Conservation (phyloP, 2,113 vertebrate species). For the Spea bombifrons region DNA sequence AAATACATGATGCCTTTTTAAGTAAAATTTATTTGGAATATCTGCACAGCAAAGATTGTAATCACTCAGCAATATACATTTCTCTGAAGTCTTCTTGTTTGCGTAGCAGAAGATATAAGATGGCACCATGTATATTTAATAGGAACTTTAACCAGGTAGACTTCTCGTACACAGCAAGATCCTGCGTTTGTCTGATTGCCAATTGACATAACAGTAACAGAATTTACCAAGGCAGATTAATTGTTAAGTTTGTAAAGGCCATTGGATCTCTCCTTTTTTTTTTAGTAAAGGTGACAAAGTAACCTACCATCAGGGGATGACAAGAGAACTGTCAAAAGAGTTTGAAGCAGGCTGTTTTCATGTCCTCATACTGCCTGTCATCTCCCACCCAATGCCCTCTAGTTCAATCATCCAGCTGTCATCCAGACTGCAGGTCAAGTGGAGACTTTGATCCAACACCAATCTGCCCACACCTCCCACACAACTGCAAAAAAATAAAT, state of each 20-base stretch:
- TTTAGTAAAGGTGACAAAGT: slow-evolving; percentile 20
- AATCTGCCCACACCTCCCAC: slow-evolving; percentile 1
- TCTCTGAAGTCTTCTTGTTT: no score
- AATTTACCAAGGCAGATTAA: no score
- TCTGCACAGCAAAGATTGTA: no score
- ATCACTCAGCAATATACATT: no score
- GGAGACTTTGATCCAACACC: slow-evolving; percentile 4
- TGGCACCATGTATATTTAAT: no score
- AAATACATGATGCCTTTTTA: no score
- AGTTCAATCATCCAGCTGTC: slow-evolving; percentile 40
- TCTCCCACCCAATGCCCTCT: slow-evolving; percentile 27
- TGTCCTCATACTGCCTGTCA: slow-evolving; percentile 33
- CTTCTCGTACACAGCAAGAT: no score
- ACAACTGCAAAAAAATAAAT: neutral
- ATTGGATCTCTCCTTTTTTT: neutral
- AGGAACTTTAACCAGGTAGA: no score
- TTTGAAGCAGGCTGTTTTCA: slow-evolving; percentile 28
- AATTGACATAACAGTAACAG: no score
- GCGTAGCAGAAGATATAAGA: no score
- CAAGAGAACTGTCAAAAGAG: slow-evolving; percentile 29
- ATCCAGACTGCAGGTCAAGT: slow-evolving; percentile 30
- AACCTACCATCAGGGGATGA: slow-evolving; percentile 39
- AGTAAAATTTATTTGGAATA: no score
- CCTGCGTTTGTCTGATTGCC: no score
- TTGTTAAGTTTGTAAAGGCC: neutral